Evolutionary conservation across 2,888 invertebrate species (phyloP), one percentile per base, ranked within the genome.

Genomic region (Apocheima hispidaria): DNA sequence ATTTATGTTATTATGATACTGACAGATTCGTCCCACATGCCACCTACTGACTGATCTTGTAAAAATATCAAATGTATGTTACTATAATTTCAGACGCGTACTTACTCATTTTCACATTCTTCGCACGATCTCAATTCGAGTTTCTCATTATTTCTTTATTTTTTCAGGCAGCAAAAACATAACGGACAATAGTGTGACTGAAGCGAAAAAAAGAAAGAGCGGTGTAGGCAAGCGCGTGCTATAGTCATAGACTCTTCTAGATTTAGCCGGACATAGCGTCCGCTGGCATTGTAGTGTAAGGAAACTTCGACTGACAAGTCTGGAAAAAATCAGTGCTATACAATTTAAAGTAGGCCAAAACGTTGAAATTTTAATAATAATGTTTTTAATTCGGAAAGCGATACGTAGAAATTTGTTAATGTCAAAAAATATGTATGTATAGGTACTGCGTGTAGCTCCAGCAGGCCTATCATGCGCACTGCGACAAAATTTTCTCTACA

Each of bases 121-220:
- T 20, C 9, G 7, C 1, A 20, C 9, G 10, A 38, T 20, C 2
- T 16, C n/a, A n/a, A 26, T 30, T 35, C 18, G 33, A 43, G 50
- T 2, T 26, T 18, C 20, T 54, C 55, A 56, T 71, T 70, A 72
- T 63, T 21, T 54, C 55, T 58, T 71, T 70, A 72, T 63, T 67
- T 66, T 84, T 86, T 30, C 85, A 91, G 91, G 84, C 65, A 80
- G 74, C 77, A 88, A 85, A 84, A 92, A 88, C 76, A 77, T 88
- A 71, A 91, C 92, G 79, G 84, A 90, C 83, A 89, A 86, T 85
- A 87, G 82, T 81, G 88, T 88, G 80, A 81, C 81, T 75, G 83
- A 77, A 63, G 79, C 78, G 61, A 86, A 83, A 78, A 86, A 83
- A 78, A 81, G 79, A 69, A 77, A 74, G 59, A 75, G 74, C 73